phyloP scores from a whole-genome alignment of 2,888 invertebrate species.

The Dinocampus coccinellae region DNA sequence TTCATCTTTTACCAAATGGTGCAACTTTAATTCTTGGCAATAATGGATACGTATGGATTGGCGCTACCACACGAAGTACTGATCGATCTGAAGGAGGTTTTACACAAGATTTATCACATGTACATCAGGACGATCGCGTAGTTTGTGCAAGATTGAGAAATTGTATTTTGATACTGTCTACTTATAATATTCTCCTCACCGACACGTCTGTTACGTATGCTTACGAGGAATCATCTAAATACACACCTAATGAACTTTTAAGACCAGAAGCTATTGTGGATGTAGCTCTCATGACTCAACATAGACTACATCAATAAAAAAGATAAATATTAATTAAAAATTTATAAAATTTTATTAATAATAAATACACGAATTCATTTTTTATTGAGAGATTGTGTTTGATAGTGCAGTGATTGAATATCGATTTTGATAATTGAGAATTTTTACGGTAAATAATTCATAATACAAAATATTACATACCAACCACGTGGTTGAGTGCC shows the following conservation, averaged over 20 bases:
- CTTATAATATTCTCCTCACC: constrained; percentile 90
- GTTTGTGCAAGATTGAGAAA: constrained; percentile 91
- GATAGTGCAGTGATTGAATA: background rate
- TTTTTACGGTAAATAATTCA: background rate
- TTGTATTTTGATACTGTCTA: constrained; percentile 88
- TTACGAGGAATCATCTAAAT: constrained; percentile 89
- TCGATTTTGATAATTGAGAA: background rate
- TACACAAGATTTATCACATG: constrained; percentile 78
- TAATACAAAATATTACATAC: background rate
- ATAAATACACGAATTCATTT: constrained; percentile 10
- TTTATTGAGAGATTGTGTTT: background rate
- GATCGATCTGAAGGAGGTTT: constrained; percentile 81
- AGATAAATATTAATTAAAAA: background rate
- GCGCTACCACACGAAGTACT: constrained; percentile 77
- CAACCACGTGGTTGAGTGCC: background rate
- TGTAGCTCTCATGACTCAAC: constrained; percentile 83
- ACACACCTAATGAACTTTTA: constrained; percentile 82
- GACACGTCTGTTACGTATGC: constrained; percentile 94
- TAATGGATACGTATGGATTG: constrained; percentile 97
- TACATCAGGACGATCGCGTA: constrained; percentile 82
- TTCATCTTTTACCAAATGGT: constrained; percentile 93
- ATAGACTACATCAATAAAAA: constrained; percentile 71
- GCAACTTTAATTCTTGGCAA: constrained; percentile 94
- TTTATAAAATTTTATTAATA: background rate
- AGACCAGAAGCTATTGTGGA: constrained; percentile 89